phyloP scores from a whole-genome alignment of 2,888 invertebrate genomes.

The Caenorhabditis doughertyi region DNA sequence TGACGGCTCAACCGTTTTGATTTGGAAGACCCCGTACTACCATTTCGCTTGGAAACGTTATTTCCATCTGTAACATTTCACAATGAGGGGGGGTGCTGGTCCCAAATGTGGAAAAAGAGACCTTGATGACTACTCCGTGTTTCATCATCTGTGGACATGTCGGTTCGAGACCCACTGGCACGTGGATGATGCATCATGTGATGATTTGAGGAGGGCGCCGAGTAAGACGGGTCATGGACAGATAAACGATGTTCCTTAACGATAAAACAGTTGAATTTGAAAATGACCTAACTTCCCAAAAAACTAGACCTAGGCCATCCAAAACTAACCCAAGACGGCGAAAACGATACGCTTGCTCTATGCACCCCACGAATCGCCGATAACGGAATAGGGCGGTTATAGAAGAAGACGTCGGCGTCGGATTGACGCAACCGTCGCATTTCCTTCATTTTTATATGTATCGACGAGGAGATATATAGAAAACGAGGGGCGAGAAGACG shows the following conservation, averaged over 20 bases:
- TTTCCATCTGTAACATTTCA: constrained; percentile 22
- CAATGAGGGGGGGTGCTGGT: neutral
- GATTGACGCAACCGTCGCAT: constrained; percentile 62
- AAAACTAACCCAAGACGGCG: constrained; percentile 57
- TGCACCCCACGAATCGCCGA: constrained; percentile 52
- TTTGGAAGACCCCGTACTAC: constrained; percentile 12
- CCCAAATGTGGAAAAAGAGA: neutral
- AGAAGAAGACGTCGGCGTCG: constrained; percentile 61
- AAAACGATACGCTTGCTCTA: constrained; percentile 59
- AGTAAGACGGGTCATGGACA: constrained; percentile 63
- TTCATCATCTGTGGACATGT: constrained; percentile 77
- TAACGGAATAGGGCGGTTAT: constrained; percentile 49
- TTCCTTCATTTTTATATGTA: constrained; percentile 8
- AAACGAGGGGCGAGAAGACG: neutral
- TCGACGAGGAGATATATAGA: neutral
- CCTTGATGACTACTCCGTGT: constrained; percentile 58
- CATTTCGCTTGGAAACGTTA: constrained; percentile 29
- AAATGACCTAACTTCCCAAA: neutral
- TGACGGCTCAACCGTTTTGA: constrained; percentile 22
- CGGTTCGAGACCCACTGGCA: constrained; percentile 75
- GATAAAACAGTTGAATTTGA: no score
- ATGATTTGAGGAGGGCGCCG: constrained; percentile 4
- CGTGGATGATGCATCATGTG: constrained; percentile 49
- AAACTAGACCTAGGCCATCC: no score
- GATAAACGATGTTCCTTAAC: constrained; percentile 72